These are phyloP conservation scores for Actenoides hombroni DNA, from an alignment of 2,113 vertebrate genomes.

Conservation along the genomic window DNA sequence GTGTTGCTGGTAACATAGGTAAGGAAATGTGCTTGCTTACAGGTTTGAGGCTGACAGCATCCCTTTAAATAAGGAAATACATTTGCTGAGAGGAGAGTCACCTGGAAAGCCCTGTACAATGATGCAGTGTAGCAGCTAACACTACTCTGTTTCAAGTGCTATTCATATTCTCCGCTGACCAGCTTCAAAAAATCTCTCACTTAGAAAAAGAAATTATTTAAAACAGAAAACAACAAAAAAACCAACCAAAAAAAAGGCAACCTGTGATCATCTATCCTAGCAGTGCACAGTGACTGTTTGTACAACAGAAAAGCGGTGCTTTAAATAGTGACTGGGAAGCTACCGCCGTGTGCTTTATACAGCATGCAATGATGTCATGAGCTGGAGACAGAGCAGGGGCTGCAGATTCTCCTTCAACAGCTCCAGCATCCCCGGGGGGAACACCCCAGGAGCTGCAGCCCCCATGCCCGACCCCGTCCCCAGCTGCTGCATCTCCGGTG, in stretches of 20 bases:
- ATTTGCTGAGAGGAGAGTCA: constrained; percentile 33
- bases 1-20: constrained; percentile 67
- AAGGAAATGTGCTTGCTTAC: constrained; percentile 67
- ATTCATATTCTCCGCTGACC: constrained; percentile 63
- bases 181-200: constrained; percentile 60
- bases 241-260: constrained; percentile 61
- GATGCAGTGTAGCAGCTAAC: constrained; percentile 13
- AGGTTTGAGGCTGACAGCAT: constrained; percentile 57
- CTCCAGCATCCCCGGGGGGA: background rate
- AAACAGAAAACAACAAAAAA: background rate
- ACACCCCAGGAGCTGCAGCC: background rate
- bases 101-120: constrained; percentile 45
- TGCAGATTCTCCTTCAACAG: background rate
- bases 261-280: constrained; percentile 77
- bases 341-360: constrained; percentile 58
- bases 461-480: background rate
- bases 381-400: background rate
- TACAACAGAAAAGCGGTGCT: constrained; percentile 75
- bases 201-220: constrained; percentile 67
- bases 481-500: background rate
- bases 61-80: constrained; percentile 63
- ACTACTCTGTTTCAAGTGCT: constrained; percentile 67
- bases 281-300: constrained; percentile 81
- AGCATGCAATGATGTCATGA: constrained; percentile 59
- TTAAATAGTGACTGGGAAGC: constrained; percentile 67